phyloP scores from a whole-genome alignment of 2,888 invertebrate genomes.

The Parnassius mnemosyne region DNA sequence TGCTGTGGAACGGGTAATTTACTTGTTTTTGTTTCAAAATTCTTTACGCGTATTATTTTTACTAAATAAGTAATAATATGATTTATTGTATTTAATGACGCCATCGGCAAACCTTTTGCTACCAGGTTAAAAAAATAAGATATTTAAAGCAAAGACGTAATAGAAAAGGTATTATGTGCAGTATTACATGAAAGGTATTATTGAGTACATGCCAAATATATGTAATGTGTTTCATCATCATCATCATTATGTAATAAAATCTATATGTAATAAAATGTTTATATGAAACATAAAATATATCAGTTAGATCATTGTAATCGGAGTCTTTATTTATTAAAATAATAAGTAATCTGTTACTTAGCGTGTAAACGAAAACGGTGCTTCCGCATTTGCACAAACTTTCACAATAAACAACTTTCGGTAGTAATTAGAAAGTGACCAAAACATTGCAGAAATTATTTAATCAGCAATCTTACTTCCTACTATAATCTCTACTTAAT shows the following conservation, averaged over 20 bases:
- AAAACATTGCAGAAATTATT: no score
- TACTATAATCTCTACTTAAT: no score
- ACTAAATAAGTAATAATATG: neutral
- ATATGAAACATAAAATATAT: neutral
- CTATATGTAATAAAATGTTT: neutral
- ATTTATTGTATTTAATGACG: neutral
- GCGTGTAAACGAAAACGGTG: neutral
- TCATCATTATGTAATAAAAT: neutral
- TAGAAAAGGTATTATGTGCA: no score
- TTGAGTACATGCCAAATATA: no score
- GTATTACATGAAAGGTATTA: no score
- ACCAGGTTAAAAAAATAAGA: no score
- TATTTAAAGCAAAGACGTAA: no score
- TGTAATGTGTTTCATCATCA: no score
- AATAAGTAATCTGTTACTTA: neutral
- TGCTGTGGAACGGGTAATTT: conserved; percentile 84
- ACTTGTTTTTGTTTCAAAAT: neutral
- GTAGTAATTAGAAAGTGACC: no score
- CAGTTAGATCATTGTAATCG: neutral
- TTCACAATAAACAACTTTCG: no score
- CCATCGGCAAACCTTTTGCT: no score
- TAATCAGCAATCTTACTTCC: no score
- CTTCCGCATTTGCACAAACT: neutral
- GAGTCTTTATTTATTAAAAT: neutral
- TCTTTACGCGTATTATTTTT: neutral